These are phyloP conservation scores for Chondrilla cf. caribensis DNA, from an alignment of 37 sponge, comb jelly and placozoan genomes.

Conservation along the genomic window DNA sequence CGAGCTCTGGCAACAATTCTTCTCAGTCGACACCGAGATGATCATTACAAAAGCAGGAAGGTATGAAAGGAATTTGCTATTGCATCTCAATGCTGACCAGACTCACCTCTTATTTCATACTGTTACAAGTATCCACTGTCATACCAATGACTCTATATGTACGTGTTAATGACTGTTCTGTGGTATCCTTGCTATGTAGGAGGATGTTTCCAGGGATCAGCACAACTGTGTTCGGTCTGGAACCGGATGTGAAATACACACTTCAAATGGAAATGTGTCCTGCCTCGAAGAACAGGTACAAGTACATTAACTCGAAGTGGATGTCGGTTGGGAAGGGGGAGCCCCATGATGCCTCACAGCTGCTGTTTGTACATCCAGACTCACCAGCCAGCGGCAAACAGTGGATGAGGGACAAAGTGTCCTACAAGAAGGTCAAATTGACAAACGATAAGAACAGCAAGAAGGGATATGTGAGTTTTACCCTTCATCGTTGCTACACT, in stretches of 20 bases:
- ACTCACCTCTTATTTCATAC: too few species aligned
- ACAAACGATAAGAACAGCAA: conserved; percentile 71
- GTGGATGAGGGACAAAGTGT: conserved; percentile 63
- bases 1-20: conserved; percentile 80
- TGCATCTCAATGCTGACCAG: too few species aligned
- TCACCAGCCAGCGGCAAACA: conserved; percentile 69
- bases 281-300: conserved; percentile 77
- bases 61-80: conserved; percentile 17
- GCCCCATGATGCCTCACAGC: conserved; percentile 34
- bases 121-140: too few species aligned
- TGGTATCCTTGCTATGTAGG: conserved; percentile 31
- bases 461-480: conserved; percentile 53
- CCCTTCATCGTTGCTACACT: too few species aligned
- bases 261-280: conserved; percentile 62
- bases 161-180: too few species aligned
- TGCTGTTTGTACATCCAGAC: conserved; percentile 59
- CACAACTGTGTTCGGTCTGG: conserved; percentile 56
- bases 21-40: conserved; percentile 80
- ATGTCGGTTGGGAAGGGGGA: conserved; percentile 70
- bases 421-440: conserved; percentile 80
- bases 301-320: conserved; percentile 87
- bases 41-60: conserved; percentile 90
- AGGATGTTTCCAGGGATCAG: conserved; percentile 85
- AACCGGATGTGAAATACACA: conserved; percentile 60
- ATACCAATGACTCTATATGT: too few species aligned